Percentiles rank a stretch among this genome's conserved stretches.
Evolutionary conservation across 1,140 invertebrate genomes (phyloP).

Genomic region (Drosophila nasuta): DNA sequence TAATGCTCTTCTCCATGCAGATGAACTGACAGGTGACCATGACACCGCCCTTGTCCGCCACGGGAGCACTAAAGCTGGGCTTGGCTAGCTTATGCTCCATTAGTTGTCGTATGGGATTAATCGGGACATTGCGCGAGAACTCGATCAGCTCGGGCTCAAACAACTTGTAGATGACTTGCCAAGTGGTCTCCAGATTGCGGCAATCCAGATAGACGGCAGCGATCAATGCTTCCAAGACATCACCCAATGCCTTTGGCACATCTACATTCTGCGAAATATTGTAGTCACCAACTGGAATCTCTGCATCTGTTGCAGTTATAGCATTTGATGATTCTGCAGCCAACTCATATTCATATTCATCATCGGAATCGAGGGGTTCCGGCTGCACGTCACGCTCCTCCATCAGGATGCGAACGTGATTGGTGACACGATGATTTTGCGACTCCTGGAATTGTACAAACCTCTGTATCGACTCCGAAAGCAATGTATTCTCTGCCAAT

Average conservation of each 20-base stretch:
- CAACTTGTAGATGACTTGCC: constrained; percentile 92
- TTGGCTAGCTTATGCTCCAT: constrained; percentile 89
- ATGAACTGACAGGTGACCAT: constrained; percentile 88
- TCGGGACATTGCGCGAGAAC: constrained; percentile 94
- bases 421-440: constrained; percentile 88
- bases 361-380: constrained; percentile 61
- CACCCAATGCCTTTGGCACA: constrained; percentile 96
- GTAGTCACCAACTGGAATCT: constrained; percentile 15
- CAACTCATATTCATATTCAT: constrained; percentile 47
- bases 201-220: constrained; percentile 97
- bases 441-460: constrained; percentile 93
- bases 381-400: constrained; percentile 87
- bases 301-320: background rate
- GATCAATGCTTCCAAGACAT: constrained; percentile 96
- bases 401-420: constrained; percentile 88
- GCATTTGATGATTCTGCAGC: background rate
- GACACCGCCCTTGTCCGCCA: constrained; percentile 83
- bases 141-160: constrained; percentile 90
- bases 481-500: constrained; percentile 87
- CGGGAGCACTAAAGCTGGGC: constrained; percentile 85
- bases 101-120: constrained; percentile 94
- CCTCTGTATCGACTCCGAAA: constrained; percentile 90
- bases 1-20: constrained; percentile 86
- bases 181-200: constrained; percentile 91
- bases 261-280: constrained; percentile 90